Percentiles rank a stretch among this genome's conserved stretches.
phyloP scores from a whole-genome alignment of 2,888 invertebrate species.

The Caenorhabditis sulstoni region DNA sequence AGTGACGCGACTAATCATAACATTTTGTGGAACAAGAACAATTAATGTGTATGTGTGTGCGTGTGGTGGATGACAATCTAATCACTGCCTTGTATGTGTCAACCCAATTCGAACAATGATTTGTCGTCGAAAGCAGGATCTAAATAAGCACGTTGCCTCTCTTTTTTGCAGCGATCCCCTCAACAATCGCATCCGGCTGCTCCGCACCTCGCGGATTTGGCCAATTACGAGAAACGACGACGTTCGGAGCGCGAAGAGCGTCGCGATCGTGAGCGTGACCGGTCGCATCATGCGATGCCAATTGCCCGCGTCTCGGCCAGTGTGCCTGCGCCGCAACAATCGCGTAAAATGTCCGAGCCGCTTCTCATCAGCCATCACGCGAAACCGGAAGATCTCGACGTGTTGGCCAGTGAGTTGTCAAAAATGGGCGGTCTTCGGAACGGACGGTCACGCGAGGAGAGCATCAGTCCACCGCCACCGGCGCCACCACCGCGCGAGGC shows the following conservation, averaged over 20 bases:
- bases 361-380: conserved; percentile 74
- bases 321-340: conserved; percentile 68
- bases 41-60: conserved; percentile 1
- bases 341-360: conserved; percentile 78
- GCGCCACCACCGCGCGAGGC: conserved; percentile 80
- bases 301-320: conserved; percentile 64
- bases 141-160: not conserved
- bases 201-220: conserved; percentile 78
- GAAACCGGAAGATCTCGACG: conserved; percentile 89
- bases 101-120: not conserved
- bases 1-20: conserved; percentile 23
- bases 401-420: conserved; percentile 94
- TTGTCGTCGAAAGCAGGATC: not conserved
- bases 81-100: not conserved
- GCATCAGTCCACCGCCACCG: conserved; percentile 78
- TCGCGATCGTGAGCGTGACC: conserved; percentile 58
- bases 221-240: conserved; percentile 71
- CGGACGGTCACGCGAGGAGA: conserved; percentile 62
- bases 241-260: conserved; percentile 63
- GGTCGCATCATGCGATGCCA: conserved; percentile 62
- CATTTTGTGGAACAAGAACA: conserved; percentile 4
- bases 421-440: conserved; percentile 85
- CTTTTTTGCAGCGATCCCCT: conserved; percentile 60
- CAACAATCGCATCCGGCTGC: conserved; percentile 78
- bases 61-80: conserved; percentile 4